Conservation (phyloP, 2,797 vertebrate species). For the Tauraco hartlaubi region DNA sequence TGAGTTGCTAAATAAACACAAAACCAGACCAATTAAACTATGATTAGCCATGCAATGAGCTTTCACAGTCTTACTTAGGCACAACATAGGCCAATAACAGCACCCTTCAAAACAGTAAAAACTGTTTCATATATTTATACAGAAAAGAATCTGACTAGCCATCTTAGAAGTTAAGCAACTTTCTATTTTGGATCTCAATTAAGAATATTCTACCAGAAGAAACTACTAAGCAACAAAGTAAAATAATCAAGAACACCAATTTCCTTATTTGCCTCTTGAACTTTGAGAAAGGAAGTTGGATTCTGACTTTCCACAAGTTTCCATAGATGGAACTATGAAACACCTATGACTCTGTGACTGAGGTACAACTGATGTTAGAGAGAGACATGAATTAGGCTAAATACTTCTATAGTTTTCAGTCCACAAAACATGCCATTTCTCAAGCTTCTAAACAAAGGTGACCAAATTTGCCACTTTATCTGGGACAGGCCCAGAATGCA, state of each 20-base stretch:
- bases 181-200: not conserved
- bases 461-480: not conserved
- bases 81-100: not conserved
- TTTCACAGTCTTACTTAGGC: not conserved
- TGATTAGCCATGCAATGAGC: not conserved
- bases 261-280: not conserved
- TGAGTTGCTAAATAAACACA: not conserved
- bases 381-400: not conserved
- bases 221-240: not conserved
- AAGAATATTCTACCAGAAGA: not conserved
- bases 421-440: not conserved
- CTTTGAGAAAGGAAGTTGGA: not conserved
- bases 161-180: not conserved
- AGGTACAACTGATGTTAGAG: not conserved
- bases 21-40: constrained; percentile 1
- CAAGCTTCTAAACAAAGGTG: not conserved
- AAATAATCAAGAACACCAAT: not conserved
- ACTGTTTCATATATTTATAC: not conserved
- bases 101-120: not conserved
- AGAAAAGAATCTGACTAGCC: not conserved
- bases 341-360: not conserved
- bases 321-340: not conserved
- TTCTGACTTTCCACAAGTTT: not conserved
- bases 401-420: not conserved
- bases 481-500: not conserved